phyloP scores from a whole-genome alignment of 92 coral and sea anemone species.

The Diadumene lineata region DNA sequence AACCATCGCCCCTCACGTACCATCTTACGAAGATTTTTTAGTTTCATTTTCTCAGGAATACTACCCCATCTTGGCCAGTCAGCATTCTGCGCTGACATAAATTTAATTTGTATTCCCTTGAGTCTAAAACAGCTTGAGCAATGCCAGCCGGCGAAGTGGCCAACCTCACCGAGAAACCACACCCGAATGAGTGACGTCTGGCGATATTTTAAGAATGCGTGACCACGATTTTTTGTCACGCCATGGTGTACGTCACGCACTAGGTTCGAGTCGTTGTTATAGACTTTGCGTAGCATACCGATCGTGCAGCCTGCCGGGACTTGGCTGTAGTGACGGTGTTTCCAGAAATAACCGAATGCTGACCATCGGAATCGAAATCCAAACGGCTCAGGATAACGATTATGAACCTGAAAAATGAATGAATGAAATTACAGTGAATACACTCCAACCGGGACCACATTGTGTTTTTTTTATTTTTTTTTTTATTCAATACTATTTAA shows the following conservation, averaged over 20 bases:
- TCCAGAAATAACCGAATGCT: conserved; percentile 50
- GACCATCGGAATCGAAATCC: conserved; percentile 48
- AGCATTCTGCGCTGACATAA: conserved; percentile 43
- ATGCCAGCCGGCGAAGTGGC: conserved; percentile 50
- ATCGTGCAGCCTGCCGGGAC: conserved; percentile 43
- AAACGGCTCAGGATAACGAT: conserved; percentile 36
- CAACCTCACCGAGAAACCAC: conserved; percentile 41
- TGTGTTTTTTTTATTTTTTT: too few relatives aligned
- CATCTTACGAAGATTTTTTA: conserved; percentile 18
- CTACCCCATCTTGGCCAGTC: conserved; percentile 54
- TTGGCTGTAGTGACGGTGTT: conserved; percentile 49
- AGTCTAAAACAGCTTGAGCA: conserved; percentile 41
- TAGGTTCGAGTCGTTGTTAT: conserved; percentile 30
- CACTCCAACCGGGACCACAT: too few relatives aligned
- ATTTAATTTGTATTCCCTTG: conserved; percentile 37
- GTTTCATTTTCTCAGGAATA: conserved; percentile 28
- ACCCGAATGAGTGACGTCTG: conserved; percentile 16
- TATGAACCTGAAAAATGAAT: conserved; percentile 7
- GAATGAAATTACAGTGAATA: not conserved
- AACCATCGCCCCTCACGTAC: conserved; percentile 41
- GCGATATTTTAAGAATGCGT: conserved; percentile 34
- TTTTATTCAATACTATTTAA: too few relatives aligned
- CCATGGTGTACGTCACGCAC: conserved; percentile 48
- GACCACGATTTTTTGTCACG: conserved; percentile 22
- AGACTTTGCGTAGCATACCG: conserved; percentile 35